Percentiles rank a stretch among this genome's conserved stretches.
Evolutionary conservation across 1,140 invertebrate species (phyloP).

Genomic region (Diorhabda elongata): DNA sequence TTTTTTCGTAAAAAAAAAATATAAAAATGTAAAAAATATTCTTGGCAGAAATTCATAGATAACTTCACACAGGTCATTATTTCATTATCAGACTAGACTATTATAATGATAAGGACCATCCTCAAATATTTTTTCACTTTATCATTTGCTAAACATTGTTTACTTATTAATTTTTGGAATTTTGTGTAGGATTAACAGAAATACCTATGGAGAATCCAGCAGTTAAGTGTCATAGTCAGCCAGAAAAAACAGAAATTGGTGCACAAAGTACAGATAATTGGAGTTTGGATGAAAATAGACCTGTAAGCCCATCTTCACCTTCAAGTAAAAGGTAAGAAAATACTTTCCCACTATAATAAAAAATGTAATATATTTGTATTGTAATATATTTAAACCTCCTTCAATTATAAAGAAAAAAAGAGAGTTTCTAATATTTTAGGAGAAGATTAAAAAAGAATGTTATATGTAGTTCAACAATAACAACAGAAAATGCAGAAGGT

Average conservation of each 20-base stretch:
- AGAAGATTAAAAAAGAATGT: slow-evolving; percentile 62
- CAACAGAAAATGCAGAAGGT: slow-evolving; percentile 52
- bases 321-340: slow-evolving; percentile 39
- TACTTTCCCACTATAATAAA: not conserved
- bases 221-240: slow-evolving; percentile 51
- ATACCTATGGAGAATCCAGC: slow-evolving; percentile 63
- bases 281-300: slow-evolving; percentile 41
- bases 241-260: slow-evolving; percentile 49
- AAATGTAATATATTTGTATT: no score
- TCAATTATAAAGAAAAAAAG: no score
- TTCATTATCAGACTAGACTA: no score
- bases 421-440: slow-evolving; percentile 37
- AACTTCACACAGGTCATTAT: no score
- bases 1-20: no score
- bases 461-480: slow-evolving; percentile 43
- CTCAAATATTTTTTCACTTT: no score
- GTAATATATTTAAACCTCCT: no score
- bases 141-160: no score
- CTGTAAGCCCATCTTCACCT: slow-evolving; percentile 45
- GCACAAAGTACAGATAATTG: slow-evolving; percentile 50
- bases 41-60: no score
- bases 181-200: slow-evolving; percentile 64
- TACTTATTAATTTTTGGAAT: no score
- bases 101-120: no score
- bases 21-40: no score